Evolutionary conservation across 1,140 invertebrate genomes (phyloP), one percentile per base, ranked within the genome.

Genomic region (Oppia nitens): DNA sequence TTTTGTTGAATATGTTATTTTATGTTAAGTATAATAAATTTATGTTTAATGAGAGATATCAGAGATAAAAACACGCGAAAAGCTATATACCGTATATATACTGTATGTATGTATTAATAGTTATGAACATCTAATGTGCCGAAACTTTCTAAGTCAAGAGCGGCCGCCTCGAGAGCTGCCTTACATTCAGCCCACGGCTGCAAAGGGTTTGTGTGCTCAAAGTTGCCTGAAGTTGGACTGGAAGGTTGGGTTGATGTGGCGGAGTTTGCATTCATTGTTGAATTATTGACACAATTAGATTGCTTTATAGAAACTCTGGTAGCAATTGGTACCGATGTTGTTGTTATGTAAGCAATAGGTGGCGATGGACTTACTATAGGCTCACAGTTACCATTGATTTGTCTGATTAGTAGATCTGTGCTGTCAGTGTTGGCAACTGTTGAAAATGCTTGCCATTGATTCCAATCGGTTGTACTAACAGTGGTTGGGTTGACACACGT

Each of bases 111-210:
- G 6, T 40, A 9, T 60, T 23, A 64, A 52, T 59, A 64, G 17
- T 59, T 58, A 32, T 61, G 53, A 48, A 60, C 56, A 45, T 64
- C 60, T 24, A 64, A 29, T 50, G 57, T 60, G 25, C 55, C 57
- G 26, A 64, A 61, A 23, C 58, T 53, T 12, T 64, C 63, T 6
- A 64, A 50, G 27, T 64, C 63, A 11, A 64, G 52, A 14, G 60
- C 60, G 1, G 57, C 60, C 4, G 63, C 60, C 24, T 64, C 63
- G 6, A 64, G 24, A 47, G 60, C 58, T 23, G 63, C 60, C 47
- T 62, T 62, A 47, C 63, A 64, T 24, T 64, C 63, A 1, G 58
- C 57, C 63, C 63, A 64, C 4, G 63, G 63, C 14, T 63, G 62
- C 11, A 56, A 14, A 54, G 25, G 26, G 24, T 54, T 21, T 29